These are phyloP conservation scores for Panzeria rudis DNA, from an alignment of 2,888 invertebrate genomes.

Conservation along the genomic window DNA sequence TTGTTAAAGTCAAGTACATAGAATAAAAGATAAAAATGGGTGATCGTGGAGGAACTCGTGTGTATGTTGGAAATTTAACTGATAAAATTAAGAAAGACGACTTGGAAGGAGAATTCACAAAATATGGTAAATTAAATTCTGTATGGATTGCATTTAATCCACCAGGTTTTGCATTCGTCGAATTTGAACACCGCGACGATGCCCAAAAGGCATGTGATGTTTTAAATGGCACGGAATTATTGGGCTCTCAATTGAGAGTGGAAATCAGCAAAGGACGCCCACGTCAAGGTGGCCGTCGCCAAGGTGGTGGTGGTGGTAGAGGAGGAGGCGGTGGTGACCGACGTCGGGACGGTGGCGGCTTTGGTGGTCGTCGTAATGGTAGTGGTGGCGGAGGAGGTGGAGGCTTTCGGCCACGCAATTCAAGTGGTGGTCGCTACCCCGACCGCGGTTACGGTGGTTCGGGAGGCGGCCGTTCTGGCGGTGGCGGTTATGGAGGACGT, in stretches of 20 bases:
- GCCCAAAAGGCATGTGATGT: constrained; percentile 93
- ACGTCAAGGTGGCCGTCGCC: constrained; percentile 87
- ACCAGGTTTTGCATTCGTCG: constrained; percentile 97
- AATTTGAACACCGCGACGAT: constrained; percentile 94
- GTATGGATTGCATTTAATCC: constrained; percentile 97
- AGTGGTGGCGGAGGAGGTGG: constrained; percentile 84
- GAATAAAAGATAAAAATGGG: constrained; percentile 77
- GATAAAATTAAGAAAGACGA: constrained; percentile 96
- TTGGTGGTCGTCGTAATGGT: constrained; percentile 83
- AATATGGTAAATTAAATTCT: constrained; percentile 95
- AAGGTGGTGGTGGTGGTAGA: constrained; percentile 84
- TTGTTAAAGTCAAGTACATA: constrained; percentile 42
- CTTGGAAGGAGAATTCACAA: constrained; percentile 94
- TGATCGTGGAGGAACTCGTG: constrained; percentile 88
- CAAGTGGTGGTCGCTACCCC: constrained; percentile 81
- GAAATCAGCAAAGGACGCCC: constrained; percentile 93
- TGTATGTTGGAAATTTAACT: constrained; percentile 95
- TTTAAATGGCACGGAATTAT: constrained; percentile 93
- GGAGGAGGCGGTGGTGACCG: constrained; percentile 85
- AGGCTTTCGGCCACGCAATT: constrained; percentile 84
- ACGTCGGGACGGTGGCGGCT: constrained; percentile 85
- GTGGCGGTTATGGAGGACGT: constrained; percentile 79
- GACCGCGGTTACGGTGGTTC: constrained; percentile 74
- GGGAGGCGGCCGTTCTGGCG: constrained; percentile 73
- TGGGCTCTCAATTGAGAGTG: constrained; percentile 94